A percentile compares a stretch with the other conserved stretches of the same genome.
phyloP scores from a whole-genome alignment of 2,888 invertebrate genomes.

The Apamea monoglypha region DNA sequence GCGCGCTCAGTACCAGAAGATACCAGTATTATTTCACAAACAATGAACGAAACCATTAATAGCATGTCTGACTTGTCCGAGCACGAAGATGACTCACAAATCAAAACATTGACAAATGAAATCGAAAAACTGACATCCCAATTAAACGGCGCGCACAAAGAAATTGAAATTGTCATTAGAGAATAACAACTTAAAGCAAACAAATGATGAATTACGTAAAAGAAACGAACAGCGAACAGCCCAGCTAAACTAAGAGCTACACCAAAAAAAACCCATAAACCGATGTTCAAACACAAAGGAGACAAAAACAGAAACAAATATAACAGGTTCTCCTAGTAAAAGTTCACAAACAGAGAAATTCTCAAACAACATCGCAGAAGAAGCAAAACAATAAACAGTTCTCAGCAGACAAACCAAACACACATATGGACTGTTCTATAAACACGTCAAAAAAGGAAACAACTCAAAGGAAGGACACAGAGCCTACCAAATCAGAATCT shows the following conservation, averaged over 20 bases:
- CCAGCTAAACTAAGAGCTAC: background rate
- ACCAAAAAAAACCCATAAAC: background rate
- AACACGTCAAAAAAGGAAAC: background rate
- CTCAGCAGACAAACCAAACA: background rate
- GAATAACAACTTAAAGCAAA: background rate
- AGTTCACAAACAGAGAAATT: background rate
- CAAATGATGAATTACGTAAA: background rate
- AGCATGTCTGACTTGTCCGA: background rate
- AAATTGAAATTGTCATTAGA: constrained; percentile 1
- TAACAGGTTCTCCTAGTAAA: background rate
- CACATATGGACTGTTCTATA: too few species aligned
- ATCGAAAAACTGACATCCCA: background rate
- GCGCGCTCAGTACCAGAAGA: background rate
- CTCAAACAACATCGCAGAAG: background rate
- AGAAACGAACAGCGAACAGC: constrained; percentile 13
- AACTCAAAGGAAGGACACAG: background rate
- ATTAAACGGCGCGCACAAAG: background rate
- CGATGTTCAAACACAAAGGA: background rate
- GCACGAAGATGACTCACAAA: background rate
- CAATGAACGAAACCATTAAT: background rate
- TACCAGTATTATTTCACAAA: background rate
- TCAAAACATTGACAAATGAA: background rate
- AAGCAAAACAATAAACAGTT: background rate
- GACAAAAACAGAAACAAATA: background rate
- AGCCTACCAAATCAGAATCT: background rate